These are phyloP conservation scores for Andricus curvator DNA, from an alignment of 2,888 invertebrate species.

Conservation along the genomic window DNA sequence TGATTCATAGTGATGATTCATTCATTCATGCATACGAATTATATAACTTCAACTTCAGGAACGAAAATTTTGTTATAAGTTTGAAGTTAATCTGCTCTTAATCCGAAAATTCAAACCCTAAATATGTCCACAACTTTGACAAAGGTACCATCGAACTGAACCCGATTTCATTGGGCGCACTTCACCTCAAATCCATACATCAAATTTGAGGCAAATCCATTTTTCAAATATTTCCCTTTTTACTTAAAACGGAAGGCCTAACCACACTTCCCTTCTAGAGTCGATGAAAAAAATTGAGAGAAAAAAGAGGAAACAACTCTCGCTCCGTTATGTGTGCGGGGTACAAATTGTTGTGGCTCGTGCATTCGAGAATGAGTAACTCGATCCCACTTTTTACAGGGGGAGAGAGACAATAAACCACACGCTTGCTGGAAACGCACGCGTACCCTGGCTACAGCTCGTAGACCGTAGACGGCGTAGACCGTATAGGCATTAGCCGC, in stretches of 20 bases:
- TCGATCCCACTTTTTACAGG: conserved; percentile 62
- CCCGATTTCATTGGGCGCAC: neutral
- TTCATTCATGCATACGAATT: no score
- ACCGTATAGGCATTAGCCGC: neutral
- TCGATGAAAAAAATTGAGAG: neutral
- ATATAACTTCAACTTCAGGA: no score
- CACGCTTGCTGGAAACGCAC: conserved; percentile 24
- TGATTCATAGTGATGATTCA: no score
- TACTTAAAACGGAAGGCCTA: conserved; percentile 26
- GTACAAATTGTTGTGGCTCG: conserved; percentile 41
- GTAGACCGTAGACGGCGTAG: neutral
- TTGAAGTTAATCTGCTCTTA: neutral
- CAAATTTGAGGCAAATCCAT: conserved; percentile 17
- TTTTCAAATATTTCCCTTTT: conserved; percentile 27
- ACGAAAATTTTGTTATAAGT: no score
- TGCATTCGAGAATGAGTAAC: conserved; percentile 60
- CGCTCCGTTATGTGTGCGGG: conserved; percentile 28
- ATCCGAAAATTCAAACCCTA: neutral
- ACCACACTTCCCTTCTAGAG: conserved; percentile 4
- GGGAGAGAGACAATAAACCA: conserved; percentile 67
- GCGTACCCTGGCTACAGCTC: neutral
- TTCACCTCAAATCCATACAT: conserved; percentile 6
- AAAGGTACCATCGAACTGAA: neutral
- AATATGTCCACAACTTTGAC: neutral
- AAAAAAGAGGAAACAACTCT: conserved; percentile 38